Conservation (phyloP, 92 coral and sea anemone genomes). For the Actinernus sp. region DNA sequence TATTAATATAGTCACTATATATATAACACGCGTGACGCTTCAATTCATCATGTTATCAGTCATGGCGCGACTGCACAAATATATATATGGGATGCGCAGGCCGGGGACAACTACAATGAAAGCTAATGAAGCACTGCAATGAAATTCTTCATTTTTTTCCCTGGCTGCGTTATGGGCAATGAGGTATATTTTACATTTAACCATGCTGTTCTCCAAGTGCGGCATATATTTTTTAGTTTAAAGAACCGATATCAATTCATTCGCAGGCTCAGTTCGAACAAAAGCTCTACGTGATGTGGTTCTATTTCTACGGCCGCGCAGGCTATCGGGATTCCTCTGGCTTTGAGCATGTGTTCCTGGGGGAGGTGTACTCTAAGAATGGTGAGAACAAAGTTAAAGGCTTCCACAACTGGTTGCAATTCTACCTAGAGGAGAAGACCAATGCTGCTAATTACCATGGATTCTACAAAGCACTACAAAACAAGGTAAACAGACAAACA, state of each 20-base stretch:
- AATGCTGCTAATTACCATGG: constrained; percentile 26
- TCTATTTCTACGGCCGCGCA: constrained; percentile 52
- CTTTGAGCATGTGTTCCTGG: constrained; percentile 69
- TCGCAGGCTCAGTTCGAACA: constrained; percentile 40
- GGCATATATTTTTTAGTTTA: too few relatives aligned
- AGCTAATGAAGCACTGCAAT: too few relatives aligned
- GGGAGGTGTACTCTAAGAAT: constrained; percentile 16
- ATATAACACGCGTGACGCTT: too few relatives aligned
- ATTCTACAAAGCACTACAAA: too few relatives aligned
- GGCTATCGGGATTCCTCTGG: constrained; percentile 67
- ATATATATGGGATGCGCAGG: too few relatives aligned
- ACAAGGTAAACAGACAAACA: too few relatives aligned
- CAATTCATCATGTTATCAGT: too few relatives aligned
- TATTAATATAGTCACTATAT: too few relatives aligned
- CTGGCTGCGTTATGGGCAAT: not conserved
- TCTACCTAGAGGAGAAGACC: constrained; percentile 34
- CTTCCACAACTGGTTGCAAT: constrained; percentile 50
- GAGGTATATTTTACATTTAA: not conserved
- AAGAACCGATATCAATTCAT: not conserved
- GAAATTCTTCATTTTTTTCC: too few relatives aligned
- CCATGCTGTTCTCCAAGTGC: not conserved
- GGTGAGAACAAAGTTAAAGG: constrained; percentile 12
- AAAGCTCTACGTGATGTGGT: constrained; percentile 51
- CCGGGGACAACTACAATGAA: too few relatives aligned
- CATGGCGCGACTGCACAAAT: too few relatives aligned